phyloP scores from a whole-genome alignment of 1,140 invertebrate species.

The Rhynchophorus ferrugineus region DNA sequence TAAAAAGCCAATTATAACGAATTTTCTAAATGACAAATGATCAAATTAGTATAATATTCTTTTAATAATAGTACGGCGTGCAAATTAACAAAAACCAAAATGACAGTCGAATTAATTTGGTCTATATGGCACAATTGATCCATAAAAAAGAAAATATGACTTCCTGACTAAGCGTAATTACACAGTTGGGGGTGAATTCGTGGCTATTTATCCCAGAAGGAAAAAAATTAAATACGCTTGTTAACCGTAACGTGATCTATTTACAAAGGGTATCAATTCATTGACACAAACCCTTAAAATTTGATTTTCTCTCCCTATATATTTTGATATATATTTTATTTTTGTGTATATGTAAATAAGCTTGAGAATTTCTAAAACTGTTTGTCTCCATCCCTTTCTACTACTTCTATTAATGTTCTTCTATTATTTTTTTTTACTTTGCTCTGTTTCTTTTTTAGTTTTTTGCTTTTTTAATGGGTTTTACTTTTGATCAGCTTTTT shows the following conservation, averaged over 20 bases:
- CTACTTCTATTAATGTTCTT: too few species aligned
- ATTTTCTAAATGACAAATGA: conserved; percentile 22
- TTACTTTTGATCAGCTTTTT: too few species aligned
- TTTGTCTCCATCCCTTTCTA: too few species aligned
- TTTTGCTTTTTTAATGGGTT: too few species aligned
- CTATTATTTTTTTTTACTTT: too few species aligned
- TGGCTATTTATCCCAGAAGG: conserved; percentile 18
- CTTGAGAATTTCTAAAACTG: too few species aligned
- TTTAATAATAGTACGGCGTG: conserved; percentile 18
- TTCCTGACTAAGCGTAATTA: conserved; percentile 20
- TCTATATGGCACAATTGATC: conserved; percentile 20
- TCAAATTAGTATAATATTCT: conserved; percentile 21
- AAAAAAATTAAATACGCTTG: conserved; percentile 15
- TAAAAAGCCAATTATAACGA: conserved; percentile 20
- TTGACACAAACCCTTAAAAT: too few species aligned
- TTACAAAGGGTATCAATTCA: too few species aligned
- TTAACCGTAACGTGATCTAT: conserved; percentile 17
- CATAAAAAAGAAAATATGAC: conserved; percentile 24
- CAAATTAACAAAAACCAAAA: conserved; percentile 19
- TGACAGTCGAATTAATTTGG: conserved; percentile 23
- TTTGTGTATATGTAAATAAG: too few species aligned
- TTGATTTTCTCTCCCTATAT: too few species aligned
- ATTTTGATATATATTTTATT: too few species aligned
- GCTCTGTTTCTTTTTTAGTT: too few species aligned
- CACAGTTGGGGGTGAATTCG: conserved; percentile 11